Percentiles rank a stretch among this genome's conserved stretches.
phyloP scores from a whole-genome alignment of 2,888 invertebrate genomes.

The Lamellibrachia columna region DNA sequence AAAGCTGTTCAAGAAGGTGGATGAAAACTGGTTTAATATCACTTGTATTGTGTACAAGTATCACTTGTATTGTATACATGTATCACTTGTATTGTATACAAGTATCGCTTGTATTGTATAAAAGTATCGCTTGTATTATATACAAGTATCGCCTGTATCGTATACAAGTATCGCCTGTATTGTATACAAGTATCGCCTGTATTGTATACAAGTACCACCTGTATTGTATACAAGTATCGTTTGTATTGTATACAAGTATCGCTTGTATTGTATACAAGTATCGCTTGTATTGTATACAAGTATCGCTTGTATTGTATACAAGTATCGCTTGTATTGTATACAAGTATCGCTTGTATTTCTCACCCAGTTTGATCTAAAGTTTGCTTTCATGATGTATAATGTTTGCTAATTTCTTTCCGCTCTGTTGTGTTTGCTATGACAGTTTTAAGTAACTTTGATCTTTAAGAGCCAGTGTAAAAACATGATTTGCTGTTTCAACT shows the following conservation, averaged over 20 bases:
- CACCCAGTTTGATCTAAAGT: neutral
- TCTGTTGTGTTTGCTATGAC: neutral
- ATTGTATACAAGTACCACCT: too few relatives aligned
- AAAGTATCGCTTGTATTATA: too few relatives aligned
- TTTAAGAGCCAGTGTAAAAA: neutral
- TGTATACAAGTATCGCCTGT: too few relatives aligned
- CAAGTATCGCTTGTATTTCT: neutral
- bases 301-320: too few relatives aligned
- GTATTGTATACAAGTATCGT: too few relatives aligned
- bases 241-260: too few relatives aligned
- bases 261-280: neutral
- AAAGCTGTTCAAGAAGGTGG: neutral
- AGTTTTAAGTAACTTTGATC: neutral
- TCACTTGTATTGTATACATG: too few relatives aligned
- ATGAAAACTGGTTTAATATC: neutral
- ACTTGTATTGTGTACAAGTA: neutral
- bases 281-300: too few relatives aligned
- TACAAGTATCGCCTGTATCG: neutral
- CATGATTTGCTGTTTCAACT: neutral
- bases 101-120: too few relatives aligned
- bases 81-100: too few relatives aligned
- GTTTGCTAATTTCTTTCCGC: neutral
- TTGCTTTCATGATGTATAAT: neutral
- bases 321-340: too few relatives aligned
- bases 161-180: too few relatives aligned